Conservation (phyloP, 2,113 vertebrate species). For the Eclectus roratus region DNA sequence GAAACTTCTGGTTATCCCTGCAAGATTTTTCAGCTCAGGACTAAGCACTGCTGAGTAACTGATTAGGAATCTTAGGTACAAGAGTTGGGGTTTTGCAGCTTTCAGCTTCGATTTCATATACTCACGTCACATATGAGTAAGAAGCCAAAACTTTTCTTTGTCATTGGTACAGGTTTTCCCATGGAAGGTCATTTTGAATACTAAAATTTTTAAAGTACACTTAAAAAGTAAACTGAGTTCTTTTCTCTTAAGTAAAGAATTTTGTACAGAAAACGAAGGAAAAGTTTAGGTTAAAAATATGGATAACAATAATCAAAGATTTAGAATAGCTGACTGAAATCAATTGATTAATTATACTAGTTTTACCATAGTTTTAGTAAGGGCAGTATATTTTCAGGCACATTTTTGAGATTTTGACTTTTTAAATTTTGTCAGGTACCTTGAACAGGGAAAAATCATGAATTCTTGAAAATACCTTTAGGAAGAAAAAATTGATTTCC, state of each 20-base stretch:
- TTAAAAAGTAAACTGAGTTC: not conserved
- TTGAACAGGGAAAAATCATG: not conserved
- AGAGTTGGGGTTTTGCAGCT: not conserved
- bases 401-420: not conserved
- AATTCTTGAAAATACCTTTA: not conserved
- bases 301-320: not conserved
- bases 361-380: not conserved
- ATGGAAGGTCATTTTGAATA: not conserved
- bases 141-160: not conserved
- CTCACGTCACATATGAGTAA: not conserved
- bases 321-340: not conserved
- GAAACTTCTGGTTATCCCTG: not conserved
- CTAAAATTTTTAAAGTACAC: not conserved
- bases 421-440: not conserved
- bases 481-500: not conserved
- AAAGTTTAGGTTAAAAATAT: not conserved
- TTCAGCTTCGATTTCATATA: not conserved
- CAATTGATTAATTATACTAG: not conserved
- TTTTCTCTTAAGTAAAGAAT: not conserved
- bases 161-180: not conserved
- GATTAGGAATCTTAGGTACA: not conserved
- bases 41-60: not conserved
- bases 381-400: accelerated
- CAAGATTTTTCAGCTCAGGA: not conserved
- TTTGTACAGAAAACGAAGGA: not conserved